A percentile compares a stretch with the other conserved stretches of the same genome.
These are phyloP conservation scores for Perizoma flavofasciatum DNA, from an alignment of 2,888 invertebrate species.

Conservation along the genomic window DNA sequence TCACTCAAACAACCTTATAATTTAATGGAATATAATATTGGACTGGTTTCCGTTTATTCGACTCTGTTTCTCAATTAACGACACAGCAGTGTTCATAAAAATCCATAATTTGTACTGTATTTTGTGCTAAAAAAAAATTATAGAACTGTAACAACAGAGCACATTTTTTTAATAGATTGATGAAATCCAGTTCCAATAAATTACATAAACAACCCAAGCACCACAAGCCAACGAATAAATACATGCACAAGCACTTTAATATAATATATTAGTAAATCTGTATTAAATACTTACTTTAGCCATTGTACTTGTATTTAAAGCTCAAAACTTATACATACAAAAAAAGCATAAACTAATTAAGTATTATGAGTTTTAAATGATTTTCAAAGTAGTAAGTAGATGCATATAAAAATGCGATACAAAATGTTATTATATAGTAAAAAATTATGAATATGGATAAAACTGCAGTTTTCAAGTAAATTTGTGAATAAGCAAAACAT, in stretches of 20 bases:
- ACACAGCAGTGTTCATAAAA: slow-evolving; percentile 21
- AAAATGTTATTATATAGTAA: neutral
- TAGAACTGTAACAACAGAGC: too few relatives aligned
- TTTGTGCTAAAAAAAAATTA: neutral
- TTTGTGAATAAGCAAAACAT: slow-evolving; percentile 54
- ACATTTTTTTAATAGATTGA: slow-evolving; percentile 6
- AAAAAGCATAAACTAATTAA: slow-evolving; percentile 11
- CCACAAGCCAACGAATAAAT: slow-evolving; percentile 74
- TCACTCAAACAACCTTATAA: slow-evolving; percentile 43
- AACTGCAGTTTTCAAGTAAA: too few relatives aligned
- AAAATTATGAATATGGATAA: neutral
- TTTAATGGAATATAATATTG: slow-evolving; percentile 51
- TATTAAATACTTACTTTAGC: slow-evolving; percentile 52
- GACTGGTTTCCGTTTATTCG: slow-evolving; percentile 48
- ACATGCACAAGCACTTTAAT: slow-evolving; percentile 58
- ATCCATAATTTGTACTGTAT: slow-evolving; percentile 16
- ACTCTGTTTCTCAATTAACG: slow-evolving; percentile 9
- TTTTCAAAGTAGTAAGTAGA: neutral
- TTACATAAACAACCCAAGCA: slow-evolving; percentile 75
- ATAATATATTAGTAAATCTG: slow-evolving; percentile 63
- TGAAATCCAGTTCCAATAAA: slow-evolving; percentile 40
- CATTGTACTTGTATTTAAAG: slow-evolving; percentile 79
- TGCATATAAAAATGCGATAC: neutral
- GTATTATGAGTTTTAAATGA: neutral
- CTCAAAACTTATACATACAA: slow-evolving; percentile 57